Evolutionary conservation across 2,113 vertebrate genomes (phyloP).

Genomic region (Chlorodrepanis virens): DNA sequence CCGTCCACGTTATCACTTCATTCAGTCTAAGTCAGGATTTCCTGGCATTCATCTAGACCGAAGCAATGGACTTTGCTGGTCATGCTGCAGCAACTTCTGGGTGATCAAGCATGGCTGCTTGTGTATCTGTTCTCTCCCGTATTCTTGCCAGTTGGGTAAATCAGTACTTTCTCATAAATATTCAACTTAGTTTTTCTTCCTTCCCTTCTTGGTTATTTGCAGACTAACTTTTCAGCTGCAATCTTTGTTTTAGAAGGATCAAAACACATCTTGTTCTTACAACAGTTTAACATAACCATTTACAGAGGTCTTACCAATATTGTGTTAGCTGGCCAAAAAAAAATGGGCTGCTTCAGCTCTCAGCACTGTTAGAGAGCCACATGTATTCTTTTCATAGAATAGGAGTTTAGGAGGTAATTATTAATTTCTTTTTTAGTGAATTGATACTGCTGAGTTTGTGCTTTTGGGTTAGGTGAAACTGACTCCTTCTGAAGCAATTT

Average conservation of each 20-base stretch:
- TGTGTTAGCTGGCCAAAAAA: neutral
- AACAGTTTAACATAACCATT: neutral
- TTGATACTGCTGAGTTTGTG: neutral
- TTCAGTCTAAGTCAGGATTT: slow-evolving; percentile 61
- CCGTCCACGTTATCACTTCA: slow-evolving; percentile 1
- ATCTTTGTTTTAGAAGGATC: neutral
- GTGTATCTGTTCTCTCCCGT: neutral
- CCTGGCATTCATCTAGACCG: slow-evolving; percentile 55
- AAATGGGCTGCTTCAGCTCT: neutral
- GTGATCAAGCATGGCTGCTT: neutral
- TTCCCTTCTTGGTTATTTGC: neutral
- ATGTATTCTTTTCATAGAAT: neutral
- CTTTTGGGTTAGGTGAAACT: neutral
- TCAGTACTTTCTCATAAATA: neutral
- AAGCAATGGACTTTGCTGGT: neutral
- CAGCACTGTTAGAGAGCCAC: neutral
- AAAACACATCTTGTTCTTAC: neutral
- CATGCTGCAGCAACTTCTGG: neutral
- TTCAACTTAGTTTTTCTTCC: neutral
- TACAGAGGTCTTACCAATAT: neutral
- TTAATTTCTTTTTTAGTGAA: neutral
- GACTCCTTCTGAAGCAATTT: neutral
- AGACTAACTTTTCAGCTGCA: neutral
- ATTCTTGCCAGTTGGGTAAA: neutral
- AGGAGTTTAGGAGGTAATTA: neutral